phyloP scores from a whole-genome alignment of 2,888 invertebrate species.

The Crematogaster levior region DNA sequence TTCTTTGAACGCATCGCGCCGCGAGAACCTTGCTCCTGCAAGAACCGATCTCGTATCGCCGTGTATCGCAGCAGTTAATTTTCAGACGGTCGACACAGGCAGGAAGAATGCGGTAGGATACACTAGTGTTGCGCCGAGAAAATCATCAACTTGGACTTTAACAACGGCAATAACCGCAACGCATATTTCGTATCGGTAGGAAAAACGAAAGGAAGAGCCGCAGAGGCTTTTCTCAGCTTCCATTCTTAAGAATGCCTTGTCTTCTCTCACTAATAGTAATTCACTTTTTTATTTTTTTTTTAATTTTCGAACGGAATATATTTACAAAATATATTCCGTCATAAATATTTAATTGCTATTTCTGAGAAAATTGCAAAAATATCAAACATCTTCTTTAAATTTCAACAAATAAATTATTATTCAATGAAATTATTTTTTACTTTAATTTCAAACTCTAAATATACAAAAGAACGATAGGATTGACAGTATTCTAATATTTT shows the following conservation, averaged over 20 bases:
- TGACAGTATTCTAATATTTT: neutral
- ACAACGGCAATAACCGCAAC: slow-evolving; percentile 45
- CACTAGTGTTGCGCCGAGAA: slow-evolving; percentile 38
- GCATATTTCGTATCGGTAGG: neutral
- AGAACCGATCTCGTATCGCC: slow-evolving; percentile 45
- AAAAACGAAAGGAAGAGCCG: neutral
- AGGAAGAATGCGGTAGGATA: slow-evolving; percentile 45
- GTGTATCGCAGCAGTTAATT: slow-evolving; percentile 37
- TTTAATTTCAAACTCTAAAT: neutral
- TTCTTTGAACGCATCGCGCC: slow-evolving; percentile 31
- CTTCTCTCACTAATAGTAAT: neutral
- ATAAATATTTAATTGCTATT: neutral
- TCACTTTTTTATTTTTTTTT: neutral
- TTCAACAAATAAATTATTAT: neutral
- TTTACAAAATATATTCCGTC: neutral
- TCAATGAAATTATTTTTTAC: too few relatives aligned
- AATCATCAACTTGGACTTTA: slow-evolving; percentile 51
- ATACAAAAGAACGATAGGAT: neutral
- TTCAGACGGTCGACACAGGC: slow-evolving; percentile 42
- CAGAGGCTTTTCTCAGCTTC: neutral
- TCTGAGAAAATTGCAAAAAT: neutral
- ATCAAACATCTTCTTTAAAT: neutral
- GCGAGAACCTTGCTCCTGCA: slow-evolving; percentile 22
- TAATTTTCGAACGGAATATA: neutral
- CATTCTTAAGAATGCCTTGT: neutral